Conservation (phyloP, 2,113 vertebrate species). For the Ellobius talpinus region DNA sequence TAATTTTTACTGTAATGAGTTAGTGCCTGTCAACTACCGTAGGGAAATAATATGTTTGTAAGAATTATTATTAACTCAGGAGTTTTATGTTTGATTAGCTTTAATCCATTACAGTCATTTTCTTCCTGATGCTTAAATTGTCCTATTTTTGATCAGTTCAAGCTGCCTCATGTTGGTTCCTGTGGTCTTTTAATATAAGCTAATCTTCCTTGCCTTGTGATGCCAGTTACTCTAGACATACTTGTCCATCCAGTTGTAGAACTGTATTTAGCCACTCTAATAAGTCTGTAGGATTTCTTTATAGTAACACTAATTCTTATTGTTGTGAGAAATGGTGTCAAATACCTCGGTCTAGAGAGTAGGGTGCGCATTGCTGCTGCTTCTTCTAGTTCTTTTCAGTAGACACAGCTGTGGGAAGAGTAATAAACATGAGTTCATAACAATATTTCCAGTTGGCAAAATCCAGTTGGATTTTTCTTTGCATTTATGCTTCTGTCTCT, state of each 20-base stretch:
- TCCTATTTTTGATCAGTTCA: slow-evolving; percentile 3
- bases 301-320: background rate
- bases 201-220: slow-evolving; percentile 36
- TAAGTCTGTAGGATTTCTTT: background rate
- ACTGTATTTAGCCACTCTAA: background rate
- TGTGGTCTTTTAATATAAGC: background rate
- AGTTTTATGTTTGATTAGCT: slow-evolving; percentile 49
- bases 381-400: background rate
- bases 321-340: background rate
- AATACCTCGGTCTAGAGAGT: background rate
- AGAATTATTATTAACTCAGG: slow-evolving; percentile 11
- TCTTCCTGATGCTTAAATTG: slow-evolving; percentile 17
- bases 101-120: slow-evolving; percentile 15
- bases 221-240: background rate
- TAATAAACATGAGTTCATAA: background rate
- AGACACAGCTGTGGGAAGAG: background rate
- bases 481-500: slow-evolving; percentile 7
- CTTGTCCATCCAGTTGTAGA: background rate
- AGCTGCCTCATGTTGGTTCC: background rate
- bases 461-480: slow-evolving; percentile 8
- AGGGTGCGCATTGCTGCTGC: background rate
- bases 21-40: slow-evolving; percentile 40
- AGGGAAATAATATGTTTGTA: slow-evolving; percentile 16
- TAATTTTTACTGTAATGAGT: slow-evolving; percentile 33
- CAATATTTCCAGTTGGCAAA: background rate